Percentiles rank a stretch among this genome's conserved stretches.
phyloP scores from a whole-genome alignment of 2,113 vertebrate species.

The Trematocara variabile region DNA sequence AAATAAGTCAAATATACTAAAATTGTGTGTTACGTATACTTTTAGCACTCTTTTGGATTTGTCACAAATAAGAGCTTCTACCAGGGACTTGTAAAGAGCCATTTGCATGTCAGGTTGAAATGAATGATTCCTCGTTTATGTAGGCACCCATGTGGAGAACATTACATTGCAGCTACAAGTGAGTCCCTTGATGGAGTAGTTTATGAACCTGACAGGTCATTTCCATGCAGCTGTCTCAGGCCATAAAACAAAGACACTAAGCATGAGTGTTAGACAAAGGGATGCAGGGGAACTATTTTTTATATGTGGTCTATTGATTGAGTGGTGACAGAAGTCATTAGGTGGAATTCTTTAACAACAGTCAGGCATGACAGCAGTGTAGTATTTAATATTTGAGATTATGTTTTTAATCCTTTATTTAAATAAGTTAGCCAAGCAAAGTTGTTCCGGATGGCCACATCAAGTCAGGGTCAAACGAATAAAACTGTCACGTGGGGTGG shows the following conservation, averaged over 20 bases:
- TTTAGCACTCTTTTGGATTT: background rate
- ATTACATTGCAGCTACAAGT: background rate
- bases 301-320: background rate
- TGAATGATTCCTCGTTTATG: background rate
- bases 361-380: background rate
- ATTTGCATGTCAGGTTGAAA: background rate
- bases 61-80: background rate
- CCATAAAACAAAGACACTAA: conserved; percentile 34
- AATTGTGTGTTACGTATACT: background rate
- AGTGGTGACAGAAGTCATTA: background rate
- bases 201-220: conserved; percentile 39
- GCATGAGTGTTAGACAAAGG: background rate
- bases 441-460: background rate
- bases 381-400: background rate
- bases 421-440: background rate
- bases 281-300: background rate
- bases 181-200: conserved; percentile 18
- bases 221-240: conserved; percentile 40
- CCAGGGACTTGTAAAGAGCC: background rate
- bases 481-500: background rate
- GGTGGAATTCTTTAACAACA: background rate
- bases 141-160: background rate
- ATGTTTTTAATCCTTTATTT: background rate
- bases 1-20: background rate
- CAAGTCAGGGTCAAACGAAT: background rate